Percentiles rank a stretch among this genome's conserved stretches.
phyloP scores from a whole-genome alignment of 1,140 invertebrate species.

The Macrocentrus cingulum region DNA sequence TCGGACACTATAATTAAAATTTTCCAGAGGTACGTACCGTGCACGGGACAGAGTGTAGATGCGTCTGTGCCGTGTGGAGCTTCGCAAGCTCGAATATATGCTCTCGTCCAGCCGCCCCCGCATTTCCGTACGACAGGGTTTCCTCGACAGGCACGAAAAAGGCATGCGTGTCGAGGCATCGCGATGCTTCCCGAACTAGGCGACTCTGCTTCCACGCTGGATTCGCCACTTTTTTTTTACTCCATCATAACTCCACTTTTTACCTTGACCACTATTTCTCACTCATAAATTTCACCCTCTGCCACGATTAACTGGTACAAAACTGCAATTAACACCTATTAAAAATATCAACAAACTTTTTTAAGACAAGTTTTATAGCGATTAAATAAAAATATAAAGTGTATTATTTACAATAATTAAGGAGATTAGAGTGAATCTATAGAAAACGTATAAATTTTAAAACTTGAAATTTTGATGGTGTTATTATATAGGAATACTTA shows the following conservation, averaged over 20 bases:
- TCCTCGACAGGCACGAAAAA: conserved; percentile 59
- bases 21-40: conserved; percentile 51
- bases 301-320: too few relatives aligned
- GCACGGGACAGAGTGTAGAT: conserved; percentile 59
- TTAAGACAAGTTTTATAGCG: too few relatives aligned
- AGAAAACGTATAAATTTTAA: too few relatives aligned
- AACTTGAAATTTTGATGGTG: too few relatives aligned
- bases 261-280: conserved; percentile 7
- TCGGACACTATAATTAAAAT: too few relatives aligned
- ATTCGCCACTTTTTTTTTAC: conserved; percentile 30
- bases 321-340: too few relatives aligned
- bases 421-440: too few relatives aligned
- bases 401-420: too few relatives aligned
- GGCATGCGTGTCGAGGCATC: conserved; percentile 53
- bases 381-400: too few relatives aligned
- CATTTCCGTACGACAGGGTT: conserved; percentile 52
- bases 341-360: too few relatives aligned
- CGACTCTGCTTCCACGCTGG: conserved; percentile 23
- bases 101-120: conserved; percentile 58
- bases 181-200: conserved; percentile 54
- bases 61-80: conserved; percentile 56
- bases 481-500: too few relatives aligned
- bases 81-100: conserved; percentile 58
- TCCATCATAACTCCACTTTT: conserved; percentile 9
- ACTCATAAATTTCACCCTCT: too few relatives aligned